Evolutionary conservation across 2,113 vertebrate genomes (phyloP).

Genomic region (Esox niger): DNA sequence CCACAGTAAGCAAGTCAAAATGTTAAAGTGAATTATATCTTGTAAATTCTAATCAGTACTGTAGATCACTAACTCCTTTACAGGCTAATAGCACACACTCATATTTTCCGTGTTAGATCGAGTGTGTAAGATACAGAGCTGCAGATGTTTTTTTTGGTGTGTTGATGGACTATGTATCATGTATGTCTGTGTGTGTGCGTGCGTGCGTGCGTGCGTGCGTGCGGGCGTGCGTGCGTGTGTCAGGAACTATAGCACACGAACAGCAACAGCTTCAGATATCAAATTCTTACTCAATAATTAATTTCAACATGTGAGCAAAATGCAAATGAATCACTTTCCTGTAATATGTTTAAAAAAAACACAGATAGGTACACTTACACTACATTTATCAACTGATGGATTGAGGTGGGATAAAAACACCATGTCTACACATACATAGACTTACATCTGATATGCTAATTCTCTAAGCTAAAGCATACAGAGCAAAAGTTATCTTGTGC

Average conservation of each 20-base stretch:
- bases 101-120: too few species aligned
- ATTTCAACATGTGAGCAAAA: slow-evolving; percentile 9
- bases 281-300: background rate
- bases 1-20: too few species aligned
- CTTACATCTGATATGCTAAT: background rate
- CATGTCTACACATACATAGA: background rate
- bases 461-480: slow-evolving; percentile 19
- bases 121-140: too few species aligned
- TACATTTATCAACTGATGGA: slow-evolving; percentile 15
- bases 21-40: too few species aligned
- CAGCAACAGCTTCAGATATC: background rate
- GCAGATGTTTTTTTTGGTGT: too few species aligned
- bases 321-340: background rate
- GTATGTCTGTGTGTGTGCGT: background rate
- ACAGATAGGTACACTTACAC: too few species aligned
- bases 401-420: background rate
- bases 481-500: slow-evolving; percentile 9
- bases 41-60: too few species aligned
- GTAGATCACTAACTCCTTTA: too few species aligned
- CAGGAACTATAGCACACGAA: too few species aligned
- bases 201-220: background rate
- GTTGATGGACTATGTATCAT: too few species aligned
- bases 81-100: too few species aligned
- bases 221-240: background rate
- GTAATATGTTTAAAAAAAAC: background rate